Evolutionary conservation across 2,113 vertebrate genomes (phyloP).

Genomic region (Alosa alosa): DNA sequence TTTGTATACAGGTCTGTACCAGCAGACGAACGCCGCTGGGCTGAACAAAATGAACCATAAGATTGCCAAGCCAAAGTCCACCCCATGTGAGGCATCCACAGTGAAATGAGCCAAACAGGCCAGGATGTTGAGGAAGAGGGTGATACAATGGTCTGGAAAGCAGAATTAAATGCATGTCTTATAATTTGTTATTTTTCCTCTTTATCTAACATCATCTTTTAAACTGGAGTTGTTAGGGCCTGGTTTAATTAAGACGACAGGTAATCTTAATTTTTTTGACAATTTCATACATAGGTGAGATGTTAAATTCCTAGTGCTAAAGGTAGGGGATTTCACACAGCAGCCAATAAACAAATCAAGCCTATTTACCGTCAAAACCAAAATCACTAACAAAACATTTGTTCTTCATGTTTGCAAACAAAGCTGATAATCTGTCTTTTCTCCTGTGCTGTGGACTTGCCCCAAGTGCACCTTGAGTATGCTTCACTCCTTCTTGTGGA

Average conservation of each 20-base stretch:
- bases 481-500: too few species aligned
- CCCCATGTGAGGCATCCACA: slow-evolving; percentile 39
- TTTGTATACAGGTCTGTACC: slow-evolving; percentile 96
- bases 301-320: too few species aligned
- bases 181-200: background rate
- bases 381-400: too few species aligned
- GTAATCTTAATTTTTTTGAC: too few species aligned
- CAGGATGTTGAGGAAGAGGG: slow-evolving; percentile 90
- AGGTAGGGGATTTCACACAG: too few species aligned
- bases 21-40: slow-evolving; percentile 96
- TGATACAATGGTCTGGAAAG: slow-evolving; percentile 81
- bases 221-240: background rate
- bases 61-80: slow-evolving; percentile 89
- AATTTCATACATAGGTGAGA: too few species aligned
- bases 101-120: slow-evolving; percentile 89
- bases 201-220: background rate
- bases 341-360: too few species aligned
- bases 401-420: too few species aligned
- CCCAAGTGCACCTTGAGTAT: too few species aligned
- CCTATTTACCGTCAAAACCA: too few species aligned
- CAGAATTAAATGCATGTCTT: background rate
- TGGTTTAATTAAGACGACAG: background rate
- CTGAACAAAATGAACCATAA: slow-evolving; percentile 91
- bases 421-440: too few species aligned
- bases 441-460: too few species aligned